Percentiles rank a stretch among this genome's conserved stretches.
Evolutionary conservation across 2,113 vertebrate species (phyloP).

Genomic region (Amphiprion percula): DNA sequence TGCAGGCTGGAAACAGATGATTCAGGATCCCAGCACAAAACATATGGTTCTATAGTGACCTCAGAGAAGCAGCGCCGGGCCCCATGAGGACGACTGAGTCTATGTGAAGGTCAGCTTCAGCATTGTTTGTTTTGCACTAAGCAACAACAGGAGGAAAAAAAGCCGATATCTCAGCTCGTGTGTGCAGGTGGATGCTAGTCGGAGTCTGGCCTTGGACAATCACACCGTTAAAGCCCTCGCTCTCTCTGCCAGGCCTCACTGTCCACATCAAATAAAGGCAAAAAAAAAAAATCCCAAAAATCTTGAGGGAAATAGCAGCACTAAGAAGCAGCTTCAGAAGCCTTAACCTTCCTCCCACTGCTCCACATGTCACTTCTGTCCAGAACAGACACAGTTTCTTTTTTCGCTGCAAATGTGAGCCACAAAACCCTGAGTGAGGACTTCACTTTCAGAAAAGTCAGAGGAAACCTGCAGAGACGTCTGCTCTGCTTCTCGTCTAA

Average conservation of each 20-base stretch:
- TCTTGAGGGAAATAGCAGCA: conserved; percentile 47
- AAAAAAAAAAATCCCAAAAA: conserved; percentile 11
- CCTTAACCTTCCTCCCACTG: conserved; percentile 44
- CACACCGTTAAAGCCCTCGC: conserved; percentile 15
- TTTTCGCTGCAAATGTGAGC: conserved; percentile 20
- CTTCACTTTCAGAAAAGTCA: background rate
- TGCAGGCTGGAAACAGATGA: conserved; percentile 3
- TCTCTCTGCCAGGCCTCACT: conserved; percentile 19
- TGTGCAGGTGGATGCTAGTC: conserved; percentile 40
- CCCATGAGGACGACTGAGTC: background rate
- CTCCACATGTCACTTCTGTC: conserved; percentile 48
- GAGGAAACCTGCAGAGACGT: background rate
- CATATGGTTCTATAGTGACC: background rate
- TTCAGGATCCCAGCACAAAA: conserved; percentile 1
- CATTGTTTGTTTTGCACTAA: background rate
- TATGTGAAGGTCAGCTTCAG: background rate
- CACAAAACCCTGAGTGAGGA: background rate
- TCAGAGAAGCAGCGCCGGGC: background rate
- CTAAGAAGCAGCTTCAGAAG: conserved; percentile 44
- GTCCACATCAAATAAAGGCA: conserved; percentile 49
- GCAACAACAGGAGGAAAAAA: background rate
- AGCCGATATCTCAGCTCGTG: conserved; percentile 10
- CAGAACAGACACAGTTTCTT: conserved; percentile 9
- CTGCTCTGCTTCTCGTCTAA: background rate
- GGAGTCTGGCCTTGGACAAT: conserved; percentile 42